Base-by-base conservation (phyloP, 2,888 invertebrate species). In the Drosophila siamana region DNA sequence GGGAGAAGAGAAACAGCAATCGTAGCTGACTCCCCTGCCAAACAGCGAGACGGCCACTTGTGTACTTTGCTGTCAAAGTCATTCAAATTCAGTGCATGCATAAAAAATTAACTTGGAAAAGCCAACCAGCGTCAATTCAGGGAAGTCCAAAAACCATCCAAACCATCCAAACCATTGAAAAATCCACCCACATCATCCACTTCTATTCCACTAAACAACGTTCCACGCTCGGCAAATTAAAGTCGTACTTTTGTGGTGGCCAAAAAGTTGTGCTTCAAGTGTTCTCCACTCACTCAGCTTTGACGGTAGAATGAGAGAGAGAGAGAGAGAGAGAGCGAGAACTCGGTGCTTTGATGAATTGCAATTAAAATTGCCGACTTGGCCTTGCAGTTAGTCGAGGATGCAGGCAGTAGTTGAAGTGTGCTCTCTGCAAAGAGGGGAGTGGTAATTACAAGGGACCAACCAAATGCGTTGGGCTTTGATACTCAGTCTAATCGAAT, bases 81-180 rank as follows among this genome's bases (percentile, higher is more conserved):
- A 79, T 83, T 85, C 70, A 85, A 78, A 82, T 85, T 79, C 85
- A 82, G 77, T 69, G 82, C 79, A 85, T 85, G 79, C 74, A 81
- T 82, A 82, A 82, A 81, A 81, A 81, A 82, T 81, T 80, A 78
- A 72, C 62, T 79, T 82, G 63, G 40, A 43, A 78, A 70, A 47
- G 56, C 56, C 74, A 55, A 26, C 43, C 55, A 43, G n/a, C 38
- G 40, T 40, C 51, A 26, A 24, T 28, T 40, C 26, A 52, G 51
- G 43, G 13, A 11, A 44, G 41, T 28, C 28, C 28, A 13, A n/a
- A 40, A 51, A 6, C 43, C 30, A 62, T 13, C 46, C n/a, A n/a
- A n/a, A n/a, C n/a, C n/a, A n/a, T n/a, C n/a, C 36, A 19, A 22
- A 40, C n/a, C 40, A 38, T 11, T 5, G 11, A 33, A n/a, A 11